A percentile compares a stretch with the other conserved stretches of the same genome.
phyloP scores from a whole-genome alignment of 2,797 vertebrate species.

The Serranus cabrilla region DNA sequence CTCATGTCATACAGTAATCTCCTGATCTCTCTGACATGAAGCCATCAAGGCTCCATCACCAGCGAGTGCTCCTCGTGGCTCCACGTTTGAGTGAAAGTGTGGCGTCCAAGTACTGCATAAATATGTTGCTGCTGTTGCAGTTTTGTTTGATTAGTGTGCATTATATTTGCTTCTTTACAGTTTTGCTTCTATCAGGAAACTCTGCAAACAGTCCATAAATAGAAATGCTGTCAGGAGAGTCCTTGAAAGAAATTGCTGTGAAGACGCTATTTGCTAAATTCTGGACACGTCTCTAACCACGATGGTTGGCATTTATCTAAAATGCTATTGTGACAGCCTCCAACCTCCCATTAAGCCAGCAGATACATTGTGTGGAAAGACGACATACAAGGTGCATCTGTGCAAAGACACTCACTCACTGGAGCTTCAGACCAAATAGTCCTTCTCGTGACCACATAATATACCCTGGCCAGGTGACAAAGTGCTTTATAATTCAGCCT shows the following conservation, averaged over 20 bases:
- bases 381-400: slow-evolving; percentile 6
- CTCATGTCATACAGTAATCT: slow-evolving; percentile 13
- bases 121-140: slow-evolving; percentile 2
- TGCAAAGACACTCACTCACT: slow-evolving; percentile 12
- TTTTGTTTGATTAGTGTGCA: slow-evolving; percentile 1
- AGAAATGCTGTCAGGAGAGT: slow-evolving; percentile 14
- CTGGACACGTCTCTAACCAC: neutral
- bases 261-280: neutral
- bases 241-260: slow-evolving; percentile 7
- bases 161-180: neutral
- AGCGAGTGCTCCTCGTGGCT: neutral
- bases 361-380: slow-evolving; percentile 8
- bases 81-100: neutral
- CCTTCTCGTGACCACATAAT: neutral
- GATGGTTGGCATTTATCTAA: slow-evolving; percentile 8
- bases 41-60: neutral
- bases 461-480: slow-evolving; percentile 26
- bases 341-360: slow-evolving; percentile 10
- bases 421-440: neutral
- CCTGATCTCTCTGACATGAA: neutral
- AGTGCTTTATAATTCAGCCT: slow-evolving; percentile 33
- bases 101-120: neutral
- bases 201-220: neutral
- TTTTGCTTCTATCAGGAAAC: neutral
- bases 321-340: slow-evolving; percentile 21